These are phyloP conservation scores for Alcedo quadribrachys DNA, from an alignment of 2,797 vertebrate species.

Conservation along the genomic window DNA sequence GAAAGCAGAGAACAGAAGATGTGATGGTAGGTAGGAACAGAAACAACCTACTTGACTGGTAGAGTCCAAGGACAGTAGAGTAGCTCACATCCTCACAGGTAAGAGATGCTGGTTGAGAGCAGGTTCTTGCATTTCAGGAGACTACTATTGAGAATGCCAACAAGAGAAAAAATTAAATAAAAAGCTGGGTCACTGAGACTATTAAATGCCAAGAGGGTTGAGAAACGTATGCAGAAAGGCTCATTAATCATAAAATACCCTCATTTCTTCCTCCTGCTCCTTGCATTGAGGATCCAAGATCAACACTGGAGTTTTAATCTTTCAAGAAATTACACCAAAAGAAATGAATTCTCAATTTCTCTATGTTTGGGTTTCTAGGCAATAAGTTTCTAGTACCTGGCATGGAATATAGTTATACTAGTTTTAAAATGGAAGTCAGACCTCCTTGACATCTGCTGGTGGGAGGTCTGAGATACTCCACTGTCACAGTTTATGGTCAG, in stretches of 20 bases:
- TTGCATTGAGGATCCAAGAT: conserved; percentile 24
- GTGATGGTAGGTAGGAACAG: background rate
- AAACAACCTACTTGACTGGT: background rate
- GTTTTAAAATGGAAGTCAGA: conserved; percentile 66
- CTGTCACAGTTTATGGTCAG: too few species aligned
- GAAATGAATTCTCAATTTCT: conserved; percentile 18
- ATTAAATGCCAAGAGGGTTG: conserved; percentile 40
- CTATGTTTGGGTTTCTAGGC: conserved; percentile 58
- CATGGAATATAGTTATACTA: background rate
- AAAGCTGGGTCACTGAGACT: conserved; percentile 34
- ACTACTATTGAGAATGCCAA: conserved; percentile 20
- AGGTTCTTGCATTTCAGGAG: background rate
- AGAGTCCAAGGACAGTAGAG: background rate
- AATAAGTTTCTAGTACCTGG: conserved; percentile 8
- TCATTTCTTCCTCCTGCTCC: background rate
- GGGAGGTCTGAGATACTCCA: conserved; percentile 34
- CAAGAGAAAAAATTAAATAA: background rate
- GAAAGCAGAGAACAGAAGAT: background rate
- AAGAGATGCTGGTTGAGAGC: background rate
- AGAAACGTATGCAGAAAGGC: conserved; percentile 20
- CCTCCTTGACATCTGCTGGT: conserved; percentile 11
- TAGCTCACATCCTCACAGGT: background rate
- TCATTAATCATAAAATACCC: conserved; percentile 35
- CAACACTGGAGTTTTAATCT: conserved; percentile 48
- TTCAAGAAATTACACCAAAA: conserved; percentile 45